Base-by-base conservation (phyloP, 2,797 vertebrate species). In the Sebastes ruberrimus region DNA sequence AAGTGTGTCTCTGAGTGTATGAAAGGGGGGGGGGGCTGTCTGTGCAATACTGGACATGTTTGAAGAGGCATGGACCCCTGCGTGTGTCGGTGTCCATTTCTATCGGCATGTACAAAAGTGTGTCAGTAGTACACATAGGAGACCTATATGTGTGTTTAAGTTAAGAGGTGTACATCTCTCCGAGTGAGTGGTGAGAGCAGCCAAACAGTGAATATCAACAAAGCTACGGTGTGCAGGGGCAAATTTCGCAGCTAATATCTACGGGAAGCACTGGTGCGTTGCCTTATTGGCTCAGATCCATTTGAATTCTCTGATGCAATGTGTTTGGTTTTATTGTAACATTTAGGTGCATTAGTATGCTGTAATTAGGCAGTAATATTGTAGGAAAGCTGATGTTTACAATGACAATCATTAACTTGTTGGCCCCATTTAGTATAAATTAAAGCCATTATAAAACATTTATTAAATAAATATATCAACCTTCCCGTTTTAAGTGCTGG, bases 61-160 rank as follows among this genome's bases (percentile, higher is more conserved):
- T 76, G 78, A 79, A 88, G 71, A 73, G 18, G 61, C 55, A 81
- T 33, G 22, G 52, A 71, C 53, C 10, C 30, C 11, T 66, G 71
- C 1, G 0, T 67, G 42, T 79, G 28, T 61, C 33, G 27, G 61
- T 52, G 59, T 77, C 20, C 14, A 10, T 46, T 25, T 74, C 23
- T 71, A 6, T 4, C 33, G 42, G 32, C 8, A 49, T 68, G 22
- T 38, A n/a, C 1, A 1, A 8, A 18, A 22, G 55, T 42, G 71
- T 79, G 56, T 81, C 11, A 20, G 61, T 14, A 62, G 64, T 18
- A 20, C 63, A 32, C 22, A 60, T 10, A 33, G 35, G 16, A 62
- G 11, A 35, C 11, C 4, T 35, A 60, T 33, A 64, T 60, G 55
- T 62, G 30, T 81, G 30, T 77, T 49, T 49, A 49, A 49, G 46